phyloP scores from a whole-genome alignment of 2,797 vertebrate genomes.

The Lycodopsis pacificus region DNA sequence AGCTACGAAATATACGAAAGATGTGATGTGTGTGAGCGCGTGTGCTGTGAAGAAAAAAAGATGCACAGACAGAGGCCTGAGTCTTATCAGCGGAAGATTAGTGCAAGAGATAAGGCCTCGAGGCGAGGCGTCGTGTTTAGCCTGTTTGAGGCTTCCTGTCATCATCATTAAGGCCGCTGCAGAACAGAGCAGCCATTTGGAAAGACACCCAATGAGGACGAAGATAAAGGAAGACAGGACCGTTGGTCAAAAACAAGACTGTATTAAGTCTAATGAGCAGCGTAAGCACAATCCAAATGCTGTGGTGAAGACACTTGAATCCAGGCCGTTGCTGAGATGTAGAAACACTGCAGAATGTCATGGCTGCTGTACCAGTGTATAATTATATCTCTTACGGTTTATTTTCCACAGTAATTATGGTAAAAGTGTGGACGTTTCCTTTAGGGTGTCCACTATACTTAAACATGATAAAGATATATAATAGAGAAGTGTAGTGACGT shows the following conservation, averaged over 20 bases:
- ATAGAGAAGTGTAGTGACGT: slow-evolving; percentile 1
- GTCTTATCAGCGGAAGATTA: slow-evolving; percentile 80
- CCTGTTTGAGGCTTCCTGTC: slow-evolving; percentile 82
- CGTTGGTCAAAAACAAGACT: slow-evolving; percentile 64
- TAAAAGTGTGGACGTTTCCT: slow-evolving; percentile 3
- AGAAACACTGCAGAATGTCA: slow-evolving; percentile 26
- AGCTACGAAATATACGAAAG: not conserved
- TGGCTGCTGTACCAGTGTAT: not conserved
- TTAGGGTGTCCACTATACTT: slow-evolving; percentile 1
- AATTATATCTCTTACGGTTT: slow-evolving; percentile 17
- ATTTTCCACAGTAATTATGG: slow-evolving; percentile 30
- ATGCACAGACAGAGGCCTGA: slow-evolving; percentile 62
- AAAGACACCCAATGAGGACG: slow-evolving; percentile 69
- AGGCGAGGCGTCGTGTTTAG: slow-evolving; percentile 76
- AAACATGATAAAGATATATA: slow-evolving; percentile 19
- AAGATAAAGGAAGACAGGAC: slow-evolving; percentile 70
- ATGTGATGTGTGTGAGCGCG: not conserved
- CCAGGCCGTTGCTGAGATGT: slow-evolving; percentile 5
- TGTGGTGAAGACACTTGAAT: slow-evolving; percentile 26
- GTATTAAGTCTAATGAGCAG: slow-evolving; percentile 59
- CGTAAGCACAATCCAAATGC: slow-evolving; percentile 17
- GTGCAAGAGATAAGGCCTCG: slow-evolving; percentile 74
- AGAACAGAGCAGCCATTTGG: slow-evolving; percentile 76
- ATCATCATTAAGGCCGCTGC: slow-evolving; percentile 79
- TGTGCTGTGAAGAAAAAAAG: slow-evolving; percentile 61